A percentile compares a stretch with the other conserved stretches of the same genome.
phyloP scores from a whole-genome alignment of 2,113 vertebrate genomes.

The Calyptomena viridis region DNA sequence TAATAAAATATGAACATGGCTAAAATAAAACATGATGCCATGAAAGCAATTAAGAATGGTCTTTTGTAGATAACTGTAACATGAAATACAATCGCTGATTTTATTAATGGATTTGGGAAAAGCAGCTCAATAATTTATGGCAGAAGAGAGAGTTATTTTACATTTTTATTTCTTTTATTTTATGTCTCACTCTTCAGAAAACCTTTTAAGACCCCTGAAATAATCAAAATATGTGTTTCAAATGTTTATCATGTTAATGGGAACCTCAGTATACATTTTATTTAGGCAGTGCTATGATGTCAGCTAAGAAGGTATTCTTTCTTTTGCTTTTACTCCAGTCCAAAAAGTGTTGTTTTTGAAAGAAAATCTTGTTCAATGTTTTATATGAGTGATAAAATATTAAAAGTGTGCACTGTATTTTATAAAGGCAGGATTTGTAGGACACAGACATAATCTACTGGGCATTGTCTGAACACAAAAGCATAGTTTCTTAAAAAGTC shows the following conservation, averaged over 20 bases:
- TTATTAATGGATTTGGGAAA: conserved; percentile 74
- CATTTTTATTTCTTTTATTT: conserved; percentile 72
- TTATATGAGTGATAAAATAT: conserved; percentile 52
- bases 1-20: conserved; percentile 73
- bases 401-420: conserved; percentile 37
- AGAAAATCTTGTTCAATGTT: conserved; percentile 50
- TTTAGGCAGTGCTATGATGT: conserved; percentile 57
- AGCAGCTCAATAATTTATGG: conserved; percentile 60
- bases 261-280: conserved; percentile 61
- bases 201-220: conserved; percentile 41
- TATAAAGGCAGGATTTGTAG: conserved; percentile 51
- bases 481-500: conserved; percentile 21
- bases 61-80: conserved; percentile 72
- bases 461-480: conserved; percentile 54
- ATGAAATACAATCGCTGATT: conserved; percentile 70
- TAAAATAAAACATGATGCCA: conserved; percentile 74
- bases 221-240: conserved; percentile 23
- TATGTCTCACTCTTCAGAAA: conserved; percentile 32
- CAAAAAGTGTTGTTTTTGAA: conserved; percentile 41
- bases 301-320: conserved; percentile 46
- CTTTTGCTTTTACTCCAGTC: neutral
- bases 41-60: conserved; percentile 72
- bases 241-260: conserved; percentile 41
- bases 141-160: conserved; percentile 44
- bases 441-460: conserved; percentile 12